phyloP scores from a whole-genome alignment of 1,140 invertebrate genomes.

The Nilaparvata lugens region DNA sequence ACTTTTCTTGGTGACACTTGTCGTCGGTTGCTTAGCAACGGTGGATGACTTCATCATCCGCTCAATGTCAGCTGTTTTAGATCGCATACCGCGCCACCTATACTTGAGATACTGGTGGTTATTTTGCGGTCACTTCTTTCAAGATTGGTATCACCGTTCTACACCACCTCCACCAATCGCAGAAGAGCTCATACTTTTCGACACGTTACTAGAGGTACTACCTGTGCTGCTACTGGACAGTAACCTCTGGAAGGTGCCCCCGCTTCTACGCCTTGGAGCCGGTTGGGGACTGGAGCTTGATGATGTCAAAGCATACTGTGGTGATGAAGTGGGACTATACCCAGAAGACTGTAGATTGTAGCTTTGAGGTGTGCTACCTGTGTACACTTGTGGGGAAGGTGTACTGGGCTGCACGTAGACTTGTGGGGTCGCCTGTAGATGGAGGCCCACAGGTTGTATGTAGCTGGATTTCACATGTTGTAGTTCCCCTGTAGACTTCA shows the following conservation, averaged over 20 bases:
- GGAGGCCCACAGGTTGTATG: neutral
- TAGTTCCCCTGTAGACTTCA: conserved; percentile 44
- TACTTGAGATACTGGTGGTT: conserved; percentile 51
- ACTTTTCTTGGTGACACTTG: conserved; percentile 1
- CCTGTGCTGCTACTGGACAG: neutral
- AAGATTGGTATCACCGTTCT: conserved; percentile 7
- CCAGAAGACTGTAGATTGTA: too few species aligned
- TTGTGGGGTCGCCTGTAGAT: neutral
- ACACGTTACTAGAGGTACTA: conserved; percentile 17
- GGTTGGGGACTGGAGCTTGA: too few species aligned
- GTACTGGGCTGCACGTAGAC: too few species aligned
- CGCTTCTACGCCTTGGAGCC: neutral
- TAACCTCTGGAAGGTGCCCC: conserved; percentile 1
- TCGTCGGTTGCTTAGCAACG: neutral
- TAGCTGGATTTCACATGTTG: conserved; percentile 34
- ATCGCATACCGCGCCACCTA: conserved; percentile 55
- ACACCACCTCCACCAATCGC: conserved; percentile 9
- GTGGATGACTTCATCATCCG: conserved; percentile 41
- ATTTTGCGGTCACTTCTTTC: conserved; percentile 14
- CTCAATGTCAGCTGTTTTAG: conserved; percentile 57
- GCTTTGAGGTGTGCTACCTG: too few species aligned
- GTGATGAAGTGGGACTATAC: too few species aligned
- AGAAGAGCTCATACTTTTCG: conserved; percentile 21
- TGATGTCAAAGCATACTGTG: too few species aligned
- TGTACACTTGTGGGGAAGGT: too few species aligned